Conservation (phyloP, 2,888 invertebrate genomes). For the Arrhopalites spinosus region DNA sequence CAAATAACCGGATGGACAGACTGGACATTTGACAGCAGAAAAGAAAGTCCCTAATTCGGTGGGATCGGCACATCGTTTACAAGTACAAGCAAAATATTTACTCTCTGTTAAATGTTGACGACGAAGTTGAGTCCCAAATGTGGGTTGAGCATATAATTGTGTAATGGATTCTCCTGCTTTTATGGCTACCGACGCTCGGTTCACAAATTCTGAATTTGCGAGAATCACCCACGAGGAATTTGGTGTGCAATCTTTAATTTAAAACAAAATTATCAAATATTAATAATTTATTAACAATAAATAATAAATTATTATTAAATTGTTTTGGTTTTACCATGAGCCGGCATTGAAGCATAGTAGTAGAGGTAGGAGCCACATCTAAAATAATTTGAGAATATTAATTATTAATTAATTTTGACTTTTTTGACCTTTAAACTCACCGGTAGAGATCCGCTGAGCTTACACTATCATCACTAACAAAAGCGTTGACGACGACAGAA, state of each 20-base stretch:
- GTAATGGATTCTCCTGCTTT: constrained; percentile 44
- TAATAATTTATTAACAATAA: too few species aligned
- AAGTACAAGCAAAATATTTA: constrained; percentile 50
- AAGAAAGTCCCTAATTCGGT: constrained; percentile 49
- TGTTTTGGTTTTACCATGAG: too few species aligned
- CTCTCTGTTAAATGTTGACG: constrained; percentile 42
- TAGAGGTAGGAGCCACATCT: constrained; percentile 43
- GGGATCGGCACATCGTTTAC: constrained; percentile 45
- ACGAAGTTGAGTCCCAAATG: constrained; percentile 41
- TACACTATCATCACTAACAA: constrained; percentile 39
- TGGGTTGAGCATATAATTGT: constrained; percentile 47
- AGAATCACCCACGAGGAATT: constrained; percentile 52
- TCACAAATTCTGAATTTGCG: constrained; percentile 46
- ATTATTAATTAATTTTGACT: neutral
- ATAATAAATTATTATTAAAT: too few species aligned
- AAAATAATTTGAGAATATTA: neutral
- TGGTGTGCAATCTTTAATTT: constrained; percentile 50
- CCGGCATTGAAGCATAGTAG: constrained; percentile 48
- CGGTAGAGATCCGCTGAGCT: constrained; percentile 20
- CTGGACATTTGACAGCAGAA: constrained; percentile 50
- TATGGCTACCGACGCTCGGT: constrained; percentile 48
- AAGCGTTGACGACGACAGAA: constrained; percentile 38
- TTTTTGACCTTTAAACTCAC: constrained; percentile 8
- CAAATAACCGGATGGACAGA: constrained; percentile 18
- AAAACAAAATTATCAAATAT: too few species aligned